Conservation (phyloP, 2,888 invertebrate species). For the Odiellus spinosus region DNA sequence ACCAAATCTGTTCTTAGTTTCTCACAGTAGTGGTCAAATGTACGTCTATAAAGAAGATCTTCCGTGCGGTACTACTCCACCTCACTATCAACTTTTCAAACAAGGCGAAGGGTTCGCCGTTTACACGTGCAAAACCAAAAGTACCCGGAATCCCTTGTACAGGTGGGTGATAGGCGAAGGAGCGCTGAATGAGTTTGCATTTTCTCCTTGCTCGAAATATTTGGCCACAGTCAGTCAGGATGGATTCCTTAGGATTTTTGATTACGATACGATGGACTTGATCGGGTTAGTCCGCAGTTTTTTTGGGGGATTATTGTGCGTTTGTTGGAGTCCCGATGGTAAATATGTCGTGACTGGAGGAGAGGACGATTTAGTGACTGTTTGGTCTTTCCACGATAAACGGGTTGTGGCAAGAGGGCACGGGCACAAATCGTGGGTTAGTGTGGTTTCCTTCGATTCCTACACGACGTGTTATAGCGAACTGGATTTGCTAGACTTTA, state of each 20-base stretch:
- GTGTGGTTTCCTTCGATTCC: constrained; percentile 78
- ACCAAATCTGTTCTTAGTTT: constrained; percentile 78
- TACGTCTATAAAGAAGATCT: constrained; percentile 96
- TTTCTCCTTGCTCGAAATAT: constrained; percentile 80
- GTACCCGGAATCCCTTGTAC: constrained; percentile 86
- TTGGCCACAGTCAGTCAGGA: constrained; percentile 62
- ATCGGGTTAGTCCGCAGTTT: constrained; percentile 86
- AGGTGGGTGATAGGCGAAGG: constrained; percentile 49
- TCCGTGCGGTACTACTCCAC: constrained; percentile 71
- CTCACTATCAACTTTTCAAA: constrained; percentile 88
- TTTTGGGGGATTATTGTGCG: constrained; percentile 93
- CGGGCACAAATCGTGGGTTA: constrained; percentile 96
- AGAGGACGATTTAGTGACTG: constrained; percentile 94
- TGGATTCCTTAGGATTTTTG: constrained; percentile 86
- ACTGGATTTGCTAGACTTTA: constrained; percentile 35
- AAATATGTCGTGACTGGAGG: constrained; percentile 92
- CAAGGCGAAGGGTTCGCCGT: constrained; percentile 85
- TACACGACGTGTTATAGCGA: constrained; percentile 56
- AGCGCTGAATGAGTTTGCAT: constrained; percentile 89
- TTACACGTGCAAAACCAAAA: constrained; percentile 89
- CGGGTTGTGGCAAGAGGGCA: constrained; percentile 93
- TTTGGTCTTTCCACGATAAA: constrained; percentile 84
- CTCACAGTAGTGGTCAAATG: constrained; percentile 88
- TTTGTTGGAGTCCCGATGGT: constrained; percentile 95
- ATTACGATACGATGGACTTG: constrained; percentile 93